Conservation (phyloP, 2,797 vertebrate genomes). For the Gorsachius magnificus region DNA sequence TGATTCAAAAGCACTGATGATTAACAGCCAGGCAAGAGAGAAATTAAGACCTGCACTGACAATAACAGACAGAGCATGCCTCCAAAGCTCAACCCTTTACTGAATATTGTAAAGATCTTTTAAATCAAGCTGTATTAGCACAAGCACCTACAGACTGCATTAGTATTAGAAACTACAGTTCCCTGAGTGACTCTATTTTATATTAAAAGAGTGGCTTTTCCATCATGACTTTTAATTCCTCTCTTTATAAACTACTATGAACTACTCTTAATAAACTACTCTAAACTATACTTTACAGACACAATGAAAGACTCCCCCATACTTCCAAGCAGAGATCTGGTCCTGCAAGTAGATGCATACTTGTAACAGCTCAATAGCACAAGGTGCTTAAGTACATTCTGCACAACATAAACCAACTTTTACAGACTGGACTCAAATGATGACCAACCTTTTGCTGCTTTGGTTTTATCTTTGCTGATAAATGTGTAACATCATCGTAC, state of each 20-base stretch:
- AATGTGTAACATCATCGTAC: constrained; percentile 89
- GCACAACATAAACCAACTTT: background rate
- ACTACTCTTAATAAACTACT: background rate
- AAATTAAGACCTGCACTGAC: background rate
- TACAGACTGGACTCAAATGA: background rate
- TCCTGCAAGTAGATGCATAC: background rate
- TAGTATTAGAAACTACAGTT: background rate
- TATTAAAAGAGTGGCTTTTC: background rate
- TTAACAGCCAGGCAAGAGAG: background rate
- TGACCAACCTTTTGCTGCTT: constrained; percentile 92
- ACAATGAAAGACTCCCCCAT: background rate
- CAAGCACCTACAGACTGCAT: background rate
- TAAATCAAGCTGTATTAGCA: background rate
- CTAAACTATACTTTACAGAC: background rate
- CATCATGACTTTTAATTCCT: background rate
- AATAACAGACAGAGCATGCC: background rate
- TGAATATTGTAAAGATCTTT: background rate
- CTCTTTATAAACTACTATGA: background rate
- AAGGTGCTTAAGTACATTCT: background rate
- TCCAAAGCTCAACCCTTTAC: background rate
- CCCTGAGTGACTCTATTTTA: background rate
- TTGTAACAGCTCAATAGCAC: background rate
- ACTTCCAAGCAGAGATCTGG: background rate
- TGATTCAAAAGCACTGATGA: background rate
- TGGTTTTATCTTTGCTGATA: constrained; percentile 94